Percentiles rank a stretch among this genome's conserved stretches.
Evolutionary conservation across 1,140 invertebrate species (phyloP).

Genomic region (Coptotermes formosanus): DNA sequence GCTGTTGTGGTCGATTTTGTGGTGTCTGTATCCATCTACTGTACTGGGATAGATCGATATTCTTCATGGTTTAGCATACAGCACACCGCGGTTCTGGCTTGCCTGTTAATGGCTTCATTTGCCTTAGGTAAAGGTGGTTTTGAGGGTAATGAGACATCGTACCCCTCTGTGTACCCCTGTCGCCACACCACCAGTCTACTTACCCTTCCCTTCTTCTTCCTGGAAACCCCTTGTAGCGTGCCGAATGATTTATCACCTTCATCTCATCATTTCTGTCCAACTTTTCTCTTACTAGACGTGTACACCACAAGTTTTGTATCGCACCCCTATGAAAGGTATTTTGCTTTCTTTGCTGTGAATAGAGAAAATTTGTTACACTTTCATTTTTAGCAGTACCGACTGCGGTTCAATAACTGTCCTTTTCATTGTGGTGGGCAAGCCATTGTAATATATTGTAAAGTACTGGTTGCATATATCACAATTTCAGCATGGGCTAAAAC

Average conservation of each 20-base stretch:
- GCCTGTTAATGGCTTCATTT: constrained; percentile 5
- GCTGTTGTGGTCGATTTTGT: background rate
- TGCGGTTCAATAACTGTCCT: background rate
- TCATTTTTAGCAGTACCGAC: background rate
- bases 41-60: background rate
- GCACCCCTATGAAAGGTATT: background rate
- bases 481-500: too few relatives aligned
- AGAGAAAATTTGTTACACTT: background rate
- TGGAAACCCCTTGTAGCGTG: background rate
- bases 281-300: background rate
- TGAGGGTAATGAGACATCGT: background rate
- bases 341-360: background rate
- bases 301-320: background rate
- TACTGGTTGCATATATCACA: too few relatives aligned
- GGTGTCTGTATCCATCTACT: background rate
- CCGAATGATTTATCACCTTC: background rate
- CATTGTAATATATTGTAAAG: background rate
- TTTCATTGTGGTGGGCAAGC: background rate
- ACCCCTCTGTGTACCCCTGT: background rate
- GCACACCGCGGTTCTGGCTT: background rate
- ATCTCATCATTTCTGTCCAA: constrained; percentile 3
- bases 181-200: background rate
- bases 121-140: background rate
- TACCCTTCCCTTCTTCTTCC: background rate
- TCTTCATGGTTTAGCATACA: background rate